A percentile compares a stretch with the other conserved stretches of the same genome.
phyloP scores from a whole-genome alignment of 1,140 invertebrate species.

The Adoxophyes honmai region DNA sequence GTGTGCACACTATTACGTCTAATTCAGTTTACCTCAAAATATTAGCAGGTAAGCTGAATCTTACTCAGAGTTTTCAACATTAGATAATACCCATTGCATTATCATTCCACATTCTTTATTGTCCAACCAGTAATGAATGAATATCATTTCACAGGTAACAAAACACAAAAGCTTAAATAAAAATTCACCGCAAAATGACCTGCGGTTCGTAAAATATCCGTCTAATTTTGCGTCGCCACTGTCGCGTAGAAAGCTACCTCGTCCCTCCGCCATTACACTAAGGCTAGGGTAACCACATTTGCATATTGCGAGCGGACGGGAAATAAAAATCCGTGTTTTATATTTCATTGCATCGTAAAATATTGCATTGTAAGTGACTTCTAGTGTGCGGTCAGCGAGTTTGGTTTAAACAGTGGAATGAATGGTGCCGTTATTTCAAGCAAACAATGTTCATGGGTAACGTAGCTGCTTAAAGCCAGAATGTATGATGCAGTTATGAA shows the following conservation, averaged over 20 bases:
- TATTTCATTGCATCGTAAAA: background rate
- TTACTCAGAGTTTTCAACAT: too few species aligned
- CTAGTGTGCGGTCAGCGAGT: background rate
- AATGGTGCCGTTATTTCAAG: too few species aligned
- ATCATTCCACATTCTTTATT: too few species aligned
- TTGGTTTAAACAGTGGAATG: too few species aligned
- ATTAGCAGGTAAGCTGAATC: too few species aligned
- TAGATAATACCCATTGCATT: too few species aligned
- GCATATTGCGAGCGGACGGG: background rate
- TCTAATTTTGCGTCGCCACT: background rate
- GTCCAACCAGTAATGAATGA: too few species aligned
- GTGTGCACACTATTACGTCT: too few species aligned
- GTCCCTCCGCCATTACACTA: slow-evolving; percentile 1
- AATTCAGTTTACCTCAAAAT: too few species aligned
- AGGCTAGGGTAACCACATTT: slow-evolving; percentile 1
- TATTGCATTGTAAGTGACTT: background rate
- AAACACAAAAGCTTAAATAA: background rate
- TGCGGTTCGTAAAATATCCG: slow-evolving; percentile 8
- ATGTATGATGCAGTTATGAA: too few species aligned
- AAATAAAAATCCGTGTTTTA: background rate
- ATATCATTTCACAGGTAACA: background rate
- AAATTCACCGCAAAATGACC: background rate
- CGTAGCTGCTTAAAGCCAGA: too few species aligned
- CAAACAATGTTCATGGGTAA: too few species aligned
- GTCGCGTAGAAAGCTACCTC: slow-evolving; percentile 1